phyloP scores from a whole-genome alignment of 2,797 vertebrate genomes.

The Smutsia temminckii region DNA sequence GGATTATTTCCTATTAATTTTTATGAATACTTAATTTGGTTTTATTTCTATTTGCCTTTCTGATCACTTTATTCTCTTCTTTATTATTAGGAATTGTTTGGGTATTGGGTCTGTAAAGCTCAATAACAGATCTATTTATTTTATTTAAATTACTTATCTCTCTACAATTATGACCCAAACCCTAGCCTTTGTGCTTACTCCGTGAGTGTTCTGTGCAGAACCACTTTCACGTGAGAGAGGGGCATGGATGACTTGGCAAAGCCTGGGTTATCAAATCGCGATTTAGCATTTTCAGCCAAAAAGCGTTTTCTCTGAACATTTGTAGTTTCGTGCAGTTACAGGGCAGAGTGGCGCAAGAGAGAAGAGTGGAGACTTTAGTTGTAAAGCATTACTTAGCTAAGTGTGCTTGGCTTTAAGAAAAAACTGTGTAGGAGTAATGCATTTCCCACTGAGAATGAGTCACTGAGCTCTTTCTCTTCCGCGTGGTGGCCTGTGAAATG shows the following conservation, averaged over 20 bases:
- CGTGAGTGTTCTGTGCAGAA: not conserved
- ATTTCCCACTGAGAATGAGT: not conserved
- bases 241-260: not conserved
- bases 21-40: not conserved
- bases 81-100: not conserved
- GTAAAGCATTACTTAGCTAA: conserved; percentile 31
- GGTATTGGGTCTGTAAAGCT: not conserved
- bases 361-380: not conserved
- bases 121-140: not conserved
- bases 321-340: conserved; percentile 14
- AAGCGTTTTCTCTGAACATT: conserved; percentile 21
- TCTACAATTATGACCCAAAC: conserved; percentile 16
- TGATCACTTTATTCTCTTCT: not conserved
- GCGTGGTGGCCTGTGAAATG: not conserved
- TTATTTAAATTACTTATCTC: conserved; percentile 40
- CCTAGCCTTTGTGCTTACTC: not conserved
- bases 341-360: conserved; percentile 18
- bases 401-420: not conserved
- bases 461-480: not conserved
- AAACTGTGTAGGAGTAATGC: conserved; percentile 23
- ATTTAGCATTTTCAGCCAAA: conserved; percentile 46
- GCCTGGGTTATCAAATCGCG: conserved; percentile 13
- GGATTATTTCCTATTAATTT: not conserved
- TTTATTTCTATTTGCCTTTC: not conserved
- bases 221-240: not conserved